Percentiles rank a stretch among this genome's conserved stretches.
These are phyloP conservation scores for Rhabdomys pumilio DNA, from an alignment of 2,797 vertebrate species.

Conservation along the genomic window DNA sequence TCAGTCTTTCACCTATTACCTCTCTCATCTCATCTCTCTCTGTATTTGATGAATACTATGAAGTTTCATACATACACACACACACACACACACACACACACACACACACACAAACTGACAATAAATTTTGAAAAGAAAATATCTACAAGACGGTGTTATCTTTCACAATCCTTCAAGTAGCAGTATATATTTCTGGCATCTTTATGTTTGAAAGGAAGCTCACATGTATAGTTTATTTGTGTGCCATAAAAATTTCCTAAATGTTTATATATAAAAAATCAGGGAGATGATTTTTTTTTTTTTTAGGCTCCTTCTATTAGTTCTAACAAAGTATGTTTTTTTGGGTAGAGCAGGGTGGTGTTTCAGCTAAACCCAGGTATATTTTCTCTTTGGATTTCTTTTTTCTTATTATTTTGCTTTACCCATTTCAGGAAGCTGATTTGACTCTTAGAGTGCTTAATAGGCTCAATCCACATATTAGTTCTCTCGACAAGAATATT, in stretches of 20 bases:
- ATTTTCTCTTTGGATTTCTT: background rate
- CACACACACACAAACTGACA: background rate
- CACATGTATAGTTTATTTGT: conserved; percentile 24
- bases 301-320: background rate
- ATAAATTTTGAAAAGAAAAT: background rate
- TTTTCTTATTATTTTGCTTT: background rate
- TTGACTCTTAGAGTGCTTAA: background rate
- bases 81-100: background rate
- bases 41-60: background rate
- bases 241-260: conserved; percentile 17
- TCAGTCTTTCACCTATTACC: background rate
- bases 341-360: background rate
- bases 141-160: conserved; percentile 13
- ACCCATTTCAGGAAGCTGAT: background rate
- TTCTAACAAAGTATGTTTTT: background rate
- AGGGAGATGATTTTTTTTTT: background rate
- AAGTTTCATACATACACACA: background rate
- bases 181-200: conserved; percentile 54
- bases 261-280: background rate
- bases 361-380: background rate
- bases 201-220: conserved; percentile 58
- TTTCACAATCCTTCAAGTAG: background rate
- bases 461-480: background rate
- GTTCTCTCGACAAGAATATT: background rate
- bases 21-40: background rate